These are phyloP conservation scores for Brevimyrus niger DNA, from an alignment of 2,113 vertebrate species.

Conservation along the genomic window DNA sequence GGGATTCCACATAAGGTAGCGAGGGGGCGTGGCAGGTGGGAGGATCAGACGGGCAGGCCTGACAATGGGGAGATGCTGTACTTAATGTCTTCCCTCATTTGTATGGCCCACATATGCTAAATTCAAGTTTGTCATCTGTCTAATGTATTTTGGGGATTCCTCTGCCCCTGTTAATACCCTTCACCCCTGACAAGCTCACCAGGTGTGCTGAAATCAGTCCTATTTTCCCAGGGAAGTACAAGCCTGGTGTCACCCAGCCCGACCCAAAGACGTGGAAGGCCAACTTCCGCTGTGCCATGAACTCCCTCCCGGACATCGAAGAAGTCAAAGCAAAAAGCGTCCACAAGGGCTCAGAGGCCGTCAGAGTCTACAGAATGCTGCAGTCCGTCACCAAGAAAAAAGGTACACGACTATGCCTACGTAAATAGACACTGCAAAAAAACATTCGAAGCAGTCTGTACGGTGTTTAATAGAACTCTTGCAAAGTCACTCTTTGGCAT, in stretches of 20 bases:
- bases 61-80: not conserved
- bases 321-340: slow-evolving; percentile 87
- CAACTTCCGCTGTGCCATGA: slow-evolving; percentile 97
- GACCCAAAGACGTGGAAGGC: slow-evolving; percentile 98
- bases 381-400: slow-evolving; percentile 59
- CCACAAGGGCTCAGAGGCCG: slow-evolving; percentile 83
- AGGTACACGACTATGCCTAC: slow-evolving; percentile 44
- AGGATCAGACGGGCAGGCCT: too few species aligned
- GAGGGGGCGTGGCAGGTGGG: too few species aligned
- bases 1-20: too few species aligned
- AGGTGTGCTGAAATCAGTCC: not conserved
- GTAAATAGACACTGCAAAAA: not conserved
- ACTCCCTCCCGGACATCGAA: slow-evolving; percentile 88
- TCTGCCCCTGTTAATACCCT: not conserved
- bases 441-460: not conserved
- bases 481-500: not conserved
- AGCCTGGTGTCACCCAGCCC: slow-evolving; percentile 60
- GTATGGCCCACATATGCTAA: not conserved
- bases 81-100: not conserved
- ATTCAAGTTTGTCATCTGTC: not conserved
- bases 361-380: slow-evolving; percentile 88
- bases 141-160: not conserved
- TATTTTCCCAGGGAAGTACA: slow-evolving; percentile 69
- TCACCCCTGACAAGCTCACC: not conserved
- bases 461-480: not conserved